phyloP scores from a whole-genome alignment of 37 sponge, comb jelly and placozoan genomes.

The Beroe forskalii region DNA sequence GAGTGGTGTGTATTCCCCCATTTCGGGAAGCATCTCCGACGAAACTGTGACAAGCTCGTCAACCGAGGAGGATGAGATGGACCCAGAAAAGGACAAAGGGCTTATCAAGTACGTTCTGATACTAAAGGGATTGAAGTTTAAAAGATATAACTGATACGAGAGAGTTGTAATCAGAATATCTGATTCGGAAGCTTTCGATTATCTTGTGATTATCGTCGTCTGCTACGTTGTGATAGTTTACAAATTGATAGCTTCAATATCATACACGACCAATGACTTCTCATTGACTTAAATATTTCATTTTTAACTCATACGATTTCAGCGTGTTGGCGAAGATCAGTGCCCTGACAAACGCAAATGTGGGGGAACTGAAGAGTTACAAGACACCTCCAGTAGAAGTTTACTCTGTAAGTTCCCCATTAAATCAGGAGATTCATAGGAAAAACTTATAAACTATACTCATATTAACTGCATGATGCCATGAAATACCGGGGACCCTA shows the following conservation, averaged over 20 bases:
- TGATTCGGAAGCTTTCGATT: too few relatives aligned
- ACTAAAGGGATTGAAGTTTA: too few relatives aligned
- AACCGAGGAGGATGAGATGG: slow-evolving; percentile 33
- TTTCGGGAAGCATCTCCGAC: not conserved
- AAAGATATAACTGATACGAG: not conserved
- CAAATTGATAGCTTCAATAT: not conserved
- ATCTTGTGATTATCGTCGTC: not conserved
- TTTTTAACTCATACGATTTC: not conserved
- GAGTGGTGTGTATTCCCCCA: not conserved
- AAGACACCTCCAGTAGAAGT: slow-evolving; percentile 29
- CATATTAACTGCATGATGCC: too few relatives aligned
- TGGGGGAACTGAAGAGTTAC: slow-evolving; percentile 59
- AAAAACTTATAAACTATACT: too few relatives aligned
- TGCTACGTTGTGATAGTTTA: not conserved
- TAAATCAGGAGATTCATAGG: too few relatives aligned
- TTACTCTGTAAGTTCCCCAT: slow-evolving; percentile 28
- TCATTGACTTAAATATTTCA: too few relatives aligned
- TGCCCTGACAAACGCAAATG: not conserved
- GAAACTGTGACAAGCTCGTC: not conserved
- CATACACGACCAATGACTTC: not conserved
- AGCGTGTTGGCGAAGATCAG: slow-evolving; percentile 5
- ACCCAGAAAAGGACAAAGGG: slow-evolving; percentile 27
- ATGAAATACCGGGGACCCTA: not conserved
- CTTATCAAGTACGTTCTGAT: slow-evolving; percentile 34
- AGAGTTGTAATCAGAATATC: not conserved